Conservation (phyloP, 2,797 vertebrate genomes). For the Ispidina lecontei region DNA sequence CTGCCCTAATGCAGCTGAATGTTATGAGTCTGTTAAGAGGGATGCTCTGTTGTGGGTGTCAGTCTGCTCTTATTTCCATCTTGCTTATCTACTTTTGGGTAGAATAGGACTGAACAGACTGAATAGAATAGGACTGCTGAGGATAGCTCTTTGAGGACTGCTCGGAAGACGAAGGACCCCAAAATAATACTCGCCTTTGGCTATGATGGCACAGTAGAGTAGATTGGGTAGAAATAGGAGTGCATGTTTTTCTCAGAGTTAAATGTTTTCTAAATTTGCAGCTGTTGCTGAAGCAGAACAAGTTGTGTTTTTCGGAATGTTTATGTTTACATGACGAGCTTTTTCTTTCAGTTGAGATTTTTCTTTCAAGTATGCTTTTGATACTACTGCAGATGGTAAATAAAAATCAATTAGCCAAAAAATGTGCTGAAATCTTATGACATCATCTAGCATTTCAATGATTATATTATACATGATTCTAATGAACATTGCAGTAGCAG, state of each 20-base stretch:
- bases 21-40: neutral
- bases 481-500: neutral
- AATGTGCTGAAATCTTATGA: neutral
- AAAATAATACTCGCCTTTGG: neutral
- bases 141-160: neutral
- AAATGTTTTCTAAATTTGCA: neutral
- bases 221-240: neutral
- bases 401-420: neutral
- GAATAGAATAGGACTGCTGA: neutral
- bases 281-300: neutral
- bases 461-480: neutral
- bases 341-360: neutral
- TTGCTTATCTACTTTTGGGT: neutral
- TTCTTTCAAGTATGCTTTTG: neutral
- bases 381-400: neutral
- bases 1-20: accelerated
- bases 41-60: neutral
- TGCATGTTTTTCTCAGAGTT: neutral
- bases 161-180: neutral
- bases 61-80: neutral
- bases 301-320: neutral
- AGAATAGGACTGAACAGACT: neutral
- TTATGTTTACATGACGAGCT: neutral
- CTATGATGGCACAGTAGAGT: neutral
- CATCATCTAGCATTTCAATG: neutral